Base-by-base conservation (phyloP, 2,888 invertebrate genomes). In the Melinaea marsaeus region DNA sequence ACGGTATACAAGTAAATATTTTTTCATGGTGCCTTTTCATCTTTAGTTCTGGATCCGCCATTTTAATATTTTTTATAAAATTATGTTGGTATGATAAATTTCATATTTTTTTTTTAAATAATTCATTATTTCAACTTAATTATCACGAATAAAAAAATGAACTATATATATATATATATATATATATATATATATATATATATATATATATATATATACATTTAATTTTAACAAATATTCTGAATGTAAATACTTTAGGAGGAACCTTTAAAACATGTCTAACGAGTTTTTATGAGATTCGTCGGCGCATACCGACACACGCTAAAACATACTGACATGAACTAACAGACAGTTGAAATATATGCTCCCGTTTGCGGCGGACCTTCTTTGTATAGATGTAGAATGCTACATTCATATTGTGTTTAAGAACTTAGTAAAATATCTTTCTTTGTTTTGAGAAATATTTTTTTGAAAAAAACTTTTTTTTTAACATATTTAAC, bases 271-370 rank as follows among this genome's bases (percentile, higher is more conserved):
- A 9, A 11, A 51, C 32, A 32, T n/a, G 51, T n/a, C 32, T 32
- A 11, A 51, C 51, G 32, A 51, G 51, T 51, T 51, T 51, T 51
- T 51, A 51, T 51, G 51, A 51, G 51, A 32, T 51, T 32, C 32
- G 32, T 22, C 51, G 51, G 51, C 51, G 22, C 32, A 51, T 22
- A 32, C 51, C 51, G n/a, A 51, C 51, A 51, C 51, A 51, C 11
- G 42, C 51, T 51, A 32, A 51, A 51, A 51, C 32, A 51, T 32
- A 51, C 9, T 22, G 51, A 51, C 51, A 32, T 32, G 6, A 32
- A 32, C 51, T 51, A 51, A 51, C 48, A 37, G 37, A 48, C 51
- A 32, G 51, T 32, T 32, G 32, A 22, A 32, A 51, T 51, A 51
- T 51, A 32, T 32, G 32, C 51, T 51, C 32, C 51, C 6, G 51